Evolutionary conservation across 2,797 vertebrate genomes (phyloP).

Genomic region (Ptychobarbus kaznakovi): DNA sequence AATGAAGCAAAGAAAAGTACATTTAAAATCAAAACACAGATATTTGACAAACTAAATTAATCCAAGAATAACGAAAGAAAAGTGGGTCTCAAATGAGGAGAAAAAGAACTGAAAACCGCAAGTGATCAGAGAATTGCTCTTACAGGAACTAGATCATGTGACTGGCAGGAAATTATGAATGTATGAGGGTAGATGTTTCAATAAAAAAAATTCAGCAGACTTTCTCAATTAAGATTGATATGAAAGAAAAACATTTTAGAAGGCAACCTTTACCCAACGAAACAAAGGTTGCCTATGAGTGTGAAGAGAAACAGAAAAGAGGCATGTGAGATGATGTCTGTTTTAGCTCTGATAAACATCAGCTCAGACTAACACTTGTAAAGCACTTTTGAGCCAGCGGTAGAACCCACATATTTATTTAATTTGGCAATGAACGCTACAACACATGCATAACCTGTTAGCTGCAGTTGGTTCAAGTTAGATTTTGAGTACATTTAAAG

Average conservation of each 20-base stretch:
- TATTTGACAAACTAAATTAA: background rate
- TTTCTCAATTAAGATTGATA: background rate
- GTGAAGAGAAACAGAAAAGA: background rate
- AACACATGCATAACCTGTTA: slow-evolving; percentile 16
- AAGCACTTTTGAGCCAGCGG: background rate
- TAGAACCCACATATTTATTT: slow-evolving; percentile 4
- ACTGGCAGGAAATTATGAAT: slow-evolving; percentile 66
- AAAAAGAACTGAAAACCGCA: slow-evolving; percentile 63
- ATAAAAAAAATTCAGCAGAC: background rate
- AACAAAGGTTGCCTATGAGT: background rate
- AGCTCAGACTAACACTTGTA: background rate
- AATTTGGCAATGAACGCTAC: background rate
- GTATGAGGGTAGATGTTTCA: slow-evolving; percentile 13
- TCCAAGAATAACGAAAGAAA: slow-evolving; percentile 18
- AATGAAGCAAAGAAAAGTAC: background rate
- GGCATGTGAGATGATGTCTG: background rate
- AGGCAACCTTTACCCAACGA: background rate
- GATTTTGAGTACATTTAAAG: slow-evolving; percentile 3
- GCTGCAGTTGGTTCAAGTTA: background rate
- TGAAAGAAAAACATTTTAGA: background rate
- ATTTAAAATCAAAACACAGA: background rate
- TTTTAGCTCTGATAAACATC: slow-evolving; percentile 20
- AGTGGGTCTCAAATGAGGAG: slow-evolving; percentile 26
- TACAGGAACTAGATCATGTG: slow-evolving; percentile 65
- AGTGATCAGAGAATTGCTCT: slow-evolving; percentile 65